Evolutionary conservation across 2,113 vertebrate species (phyloP), one percentile per base, ranked within the genome.

Genomic region (Mus pahari): DNA sequence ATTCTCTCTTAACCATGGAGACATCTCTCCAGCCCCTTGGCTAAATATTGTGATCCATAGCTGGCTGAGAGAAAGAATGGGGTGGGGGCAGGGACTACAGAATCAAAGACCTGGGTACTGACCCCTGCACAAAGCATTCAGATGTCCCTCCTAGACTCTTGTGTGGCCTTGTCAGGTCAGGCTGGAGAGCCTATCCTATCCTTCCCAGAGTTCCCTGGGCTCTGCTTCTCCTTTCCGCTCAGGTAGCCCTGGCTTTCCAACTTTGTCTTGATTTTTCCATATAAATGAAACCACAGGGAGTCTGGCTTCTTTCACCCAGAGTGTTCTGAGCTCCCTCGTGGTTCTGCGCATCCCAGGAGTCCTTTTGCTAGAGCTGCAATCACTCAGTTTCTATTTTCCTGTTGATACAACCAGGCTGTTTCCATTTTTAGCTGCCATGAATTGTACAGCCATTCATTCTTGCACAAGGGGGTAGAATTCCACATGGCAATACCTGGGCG

Each of bases 201-300:
- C 11, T 10, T 53, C 86, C 26, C 24, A 13, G 55, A 20, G 55
- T 62, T 36, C 68, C 31, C 53, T 2, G 20, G 42, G 4, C 31
- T 64, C 13, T 24, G 50, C 33, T 36, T 26, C 19, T 33, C 26
- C 16, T 36, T 39, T 42, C 39, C 73, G 16, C 88, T 13, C n/a
- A 60, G 24, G 50, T 39, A 42, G 53, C 31, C 33, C 7, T 19
- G 0, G 12, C 33, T 53, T 22, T 28, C 7, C 3, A 64, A 50
- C 12, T 22, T 42, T 5, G 19, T 16, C 39, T 24, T 45, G 77
- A 58, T 50, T 64, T 78, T 66, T 90, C 89, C 45, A 90, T 26
- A n/a, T 50, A 50, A 90, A 50, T 90, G 74, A 50, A 78, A 22
- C 33, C 60, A 48, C 89, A 90, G 74, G 74, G 60, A 89, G 89